Conservation (phyloP, 2,113 vertebrate species). For the Tetrax tetrax region DNA sequence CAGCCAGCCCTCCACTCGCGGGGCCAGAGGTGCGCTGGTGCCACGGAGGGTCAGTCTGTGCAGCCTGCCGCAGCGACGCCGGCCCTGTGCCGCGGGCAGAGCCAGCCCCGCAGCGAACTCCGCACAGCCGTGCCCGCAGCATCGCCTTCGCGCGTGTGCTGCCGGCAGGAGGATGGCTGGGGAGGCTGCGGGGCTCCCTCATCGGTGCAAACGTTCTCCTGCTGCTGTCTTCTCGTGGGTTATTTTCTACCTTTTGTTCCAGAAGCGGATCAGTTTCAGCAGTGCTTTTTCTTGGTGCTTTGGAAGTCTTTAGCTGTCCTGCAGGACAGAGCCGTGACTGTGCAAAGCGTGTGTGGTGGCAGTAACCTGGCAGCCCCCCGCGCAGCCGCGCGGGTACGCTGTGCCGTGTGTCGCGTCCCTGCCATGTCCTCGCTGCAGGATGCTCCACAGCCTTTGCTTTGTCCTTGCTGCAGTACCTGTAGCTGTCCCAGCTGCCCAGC, state of each 20-base stretch:
- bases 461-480: neutral
- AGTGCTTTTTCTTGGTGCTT: neutral
- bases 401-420: neutral
- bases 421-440: neutral
- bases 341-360: neutral
- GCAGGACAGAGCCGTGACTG: neutral
- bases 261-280: neutral
- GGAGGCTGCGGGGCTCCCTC: neutral
- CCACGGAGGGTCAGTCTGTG: neutral
- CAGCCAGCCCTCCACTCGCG: neutral
- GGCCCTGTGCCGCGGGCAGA: neutral
- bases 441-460: neutral
- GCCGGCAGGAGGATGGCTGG: neutral
- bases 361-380: neutral
- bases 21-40: neutral
- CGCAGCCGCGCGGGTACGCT: rapidly evolving
- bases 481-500: neutral
- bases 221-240: neutral
- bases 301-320: neutral
- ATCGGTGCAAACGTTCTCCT: neutral
- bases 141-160: rapidly evolving
- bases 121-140: neutral
- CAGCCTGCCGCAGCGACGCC: neutral
- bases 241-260: neutral
- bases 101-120: neutral